These are phyloP conservation scores for Stigmatopora nigra DNA, from an alignment of 2,113 vertebrate genomes.

Conservation along the genomic window DNA sequence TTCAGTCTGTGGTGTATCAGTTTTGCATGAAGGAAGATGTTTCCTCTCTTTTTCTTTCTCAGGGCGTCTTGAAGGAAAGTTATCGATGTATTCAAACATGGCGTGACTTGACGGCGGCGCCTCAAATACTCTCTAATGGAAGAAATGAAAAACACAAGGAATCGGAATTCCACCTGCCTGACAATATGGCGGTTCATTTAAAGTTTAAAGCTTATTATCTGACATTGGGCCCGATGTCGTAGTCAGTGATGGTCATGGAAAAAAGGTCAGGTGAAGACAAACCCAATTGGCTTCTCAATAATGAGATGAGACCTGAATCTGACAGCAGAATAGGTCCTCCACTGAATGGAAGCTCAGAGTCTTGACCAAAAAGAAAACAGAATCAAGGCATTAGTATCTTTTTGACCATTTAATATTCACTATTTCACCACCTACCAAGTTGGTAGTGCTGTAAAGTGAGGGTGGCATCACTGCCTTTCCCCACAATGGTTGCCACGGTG, in stretches of 20 bases:
- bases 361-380: slow-evolving; percentile 46
- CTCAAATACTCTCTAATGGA: slow-evolving; percentile 60
- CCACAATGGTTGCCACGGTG: slow-evolving; percentile 59
- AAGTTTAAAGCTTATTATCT: neutral
- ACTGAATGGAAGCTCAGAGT: slow-evolving; percentile 45
- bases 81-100: slow-evolving; percentile 65
- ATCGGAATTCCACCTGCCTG: neutral
- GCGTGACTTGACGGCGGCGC: slow-evolving; percentile 55
- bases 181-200: too few relatives aligned
- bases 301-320: slow-evolving; percentile 50
- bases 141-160: neutral
- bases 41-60: slow-evolving; percentile 63
- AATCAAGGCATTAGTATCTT: neutral
- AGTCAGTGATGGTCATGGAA: slow-evolving; percentile 72
- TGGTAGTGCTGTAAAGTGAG: slow-evolving; percentile 64
- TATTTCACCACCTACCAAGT: slow-evolving; percentile 54
- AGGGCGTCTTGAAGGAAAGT: slow-evolving; percentile 61
- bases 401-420: too few relatives aligned
- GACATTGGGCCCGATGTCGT: slow-evolving; percentile 66
- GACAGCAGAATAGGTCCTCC: slow-evolving; percentile 35
- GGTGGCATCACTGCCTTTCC: slow-evolving; percentile 41
- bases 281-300: slow-evolving; percentile 62
- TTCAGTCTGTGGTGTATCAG: slow-evolving; percentile 19
- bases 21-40: slow-evolving; percentile 40
- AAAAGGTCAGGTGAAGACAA: slow-evolving; percentile 64